Evolutionary conservation across 2,888 invertebrate species (phyloP), one percentile per base, ranked within the genome.

Genomic region (Glyphotaelius pellucidus): DNA sequence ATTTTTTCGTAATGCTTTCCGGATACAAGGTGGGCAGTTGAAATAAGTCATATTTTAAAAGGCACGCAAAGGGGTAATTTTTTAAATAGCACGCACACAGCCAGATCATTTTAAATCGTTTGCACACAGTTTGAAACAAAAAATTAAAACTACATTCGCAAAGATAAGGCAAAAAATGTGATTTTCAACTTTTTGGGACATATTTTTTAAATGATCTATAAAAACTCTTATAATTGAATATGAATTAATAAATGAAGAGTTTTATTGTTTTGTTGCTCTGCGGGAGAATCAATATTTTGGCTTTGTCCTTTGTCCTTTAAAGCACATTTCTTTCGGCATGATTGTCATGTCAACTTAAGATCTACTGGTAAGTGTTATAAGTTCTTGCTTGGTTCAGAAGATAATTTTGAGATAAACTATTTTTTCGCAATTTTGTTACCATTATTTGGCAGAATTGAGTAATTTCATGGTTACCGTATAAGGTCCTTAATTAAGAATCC

Each of bases 1-100:
- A 90, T 90, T 81, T 80, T 90, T 90, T 83, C 83, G 83, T 83
- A 90, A 90, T 31, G 83, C 47, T 83, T 80, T 90, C 89, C 81
- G 90, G 90, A 90, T 90, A 90, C 80, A 31, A 31, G 83, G 38
- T 67, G 32, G 90, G 83, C 90, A 83, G 90, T 52, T 83, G 80
- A 90, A 90, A 90, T 90, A 90, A 90, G 90, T 80, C 32, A 90
- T 90, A 90, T 90, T 90, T 90, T 90, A 81, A 90, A 83, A 38
- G 90, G 42, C 90, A 90, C 90, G 90, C 90, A 31, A 90, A 90
- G 42, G 83, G 90, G 83, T 90, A 52, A 90, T 90, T 90, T 90
- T 90, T 90, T 83, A 90, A 90, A 90, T 32, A 83, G 52, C 90
- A 90, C 90, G 90, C 90, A 83, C 32, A 80, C 80, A 38, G 9